Percentiles rank a stretch among this genome's conserved stretches.
These are phyloP conservation scores for Balearica regulorum DNA, from an alignment of 2,797 vertebrate genomes.

Conservation along the genomic window DNA sequence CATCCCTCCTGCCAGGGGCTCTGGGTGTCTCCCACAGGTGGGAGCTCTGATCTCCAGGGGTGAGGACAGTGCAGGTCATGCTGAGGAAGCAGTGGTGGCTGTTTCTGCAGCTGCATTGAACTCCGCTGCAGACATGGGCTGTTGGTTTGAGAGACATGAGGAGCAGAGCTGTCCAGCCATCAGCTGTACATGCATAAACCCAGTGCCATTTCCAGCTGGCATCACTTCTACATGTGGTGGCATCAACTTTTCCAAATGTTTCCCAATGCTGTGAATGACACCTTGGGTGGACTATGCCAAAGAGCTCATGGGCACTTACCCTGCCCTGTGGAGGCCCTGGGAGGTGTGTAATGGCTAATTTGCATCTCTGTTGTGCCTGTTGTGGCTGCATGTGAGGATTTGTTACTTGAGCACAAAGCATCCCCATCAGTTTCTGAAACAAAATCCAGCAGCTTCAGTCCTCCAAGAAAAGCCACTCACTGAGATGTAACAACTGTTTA, in stretches of 20 bases:
- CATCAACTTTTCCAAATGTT: background rate
- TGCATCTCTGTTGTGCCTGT: background rate
- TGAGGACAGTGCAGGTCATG: background rate
- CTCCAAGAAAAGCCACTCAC: background rate
- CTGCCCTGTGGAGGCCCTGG: too few relatives aligned
- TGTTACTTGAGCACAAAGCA: background rate
- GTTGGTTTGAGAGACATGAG: too few relatives aligned
- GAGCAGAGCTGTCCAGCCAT: background rate
- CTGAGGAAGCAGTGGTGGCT: background rate
- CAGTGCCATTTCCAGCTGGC: background rate
- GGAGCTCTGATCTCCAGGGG: background rate
- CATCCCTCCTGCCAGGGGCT: background rate
- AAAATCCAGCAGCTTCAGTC: background rate
- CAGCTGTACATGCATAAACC: background rate
- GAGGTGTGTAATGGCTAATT: background rate
- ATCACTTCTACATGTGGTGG: rapidly evolving
- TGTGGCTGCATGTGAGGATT: background rate
- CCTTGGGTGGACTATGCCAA: background rate
- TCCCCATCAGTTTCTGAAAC: background rate
- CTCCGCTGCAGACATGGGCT: background rate
- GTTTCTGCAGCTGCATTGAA: background rate
- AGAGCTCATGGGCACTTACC: background rate
- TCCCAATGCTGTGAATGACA: background rate
- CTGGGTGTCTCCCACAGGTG: rapidly evolving
- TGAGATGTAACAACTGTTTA: background rate